Conservation (phyloP, 1,140 invertebrate genomes). For the Pararge aegeria region DNA sequence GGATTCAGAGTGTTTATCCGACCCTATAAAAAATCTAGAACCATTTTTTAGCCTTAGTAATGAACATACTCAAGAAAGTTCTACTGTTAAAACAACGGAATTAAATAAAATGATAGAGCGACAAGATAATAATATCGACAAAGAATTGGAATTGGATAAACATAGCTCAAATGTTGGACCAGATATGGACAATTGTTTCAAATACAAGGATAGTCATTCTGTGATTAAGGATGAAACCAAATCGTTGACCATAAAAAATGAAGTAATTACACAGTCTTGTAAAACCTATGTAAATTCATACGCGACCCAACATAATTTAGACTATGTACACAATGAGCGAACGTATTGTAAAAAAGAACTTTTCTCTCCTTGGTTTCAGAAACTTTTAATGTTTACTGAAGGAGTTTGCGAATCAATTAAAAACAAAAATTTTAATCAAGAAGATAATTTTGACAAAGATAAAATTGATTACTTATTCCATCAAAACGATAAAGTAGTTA, state of each 20-base stretch:
- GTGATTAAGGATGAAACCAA: not conserved
- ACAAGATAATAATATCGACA: not conserved
- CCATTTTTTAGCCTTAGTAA: not conserved
- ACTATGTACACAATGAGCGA: not conserved
- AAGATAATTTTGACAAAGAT: not conserved
- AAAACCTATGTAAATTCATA: not conserved
- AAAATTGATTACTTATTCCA: not conserved
- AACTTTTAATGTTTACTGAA: conserved; percentile 45
- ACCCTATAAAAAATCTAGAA: not conserved
- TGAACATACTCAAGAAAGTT: not conserved
- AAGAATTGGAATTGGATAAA: not conserved
- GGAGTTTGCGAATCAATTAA: conserved; percentile 20
- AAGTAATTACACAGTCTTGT: not conserved
- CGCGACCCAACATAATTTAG: not conserved
- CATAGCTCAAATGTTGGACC: not conserved
- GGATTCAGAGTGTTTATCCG: not conserved
- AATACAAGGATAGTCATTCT: no score
- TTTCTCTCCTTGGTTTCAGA: conserved; percentile 58
- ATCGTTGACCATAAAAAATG: not conserved
- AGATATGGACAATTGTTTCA: not conserved
- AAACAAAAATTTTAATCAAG: not conserved
- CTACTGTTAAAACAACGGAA: not conserved
- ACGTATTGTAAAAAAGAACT: conserved; percentile 38
- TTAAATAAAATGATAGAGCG: not conserved
- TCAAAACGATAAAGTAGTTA: not conserved